Base-by-base conservation (phyloP, 2,113 vertebrate genomes). In the Mastomys coucha region DNA sequence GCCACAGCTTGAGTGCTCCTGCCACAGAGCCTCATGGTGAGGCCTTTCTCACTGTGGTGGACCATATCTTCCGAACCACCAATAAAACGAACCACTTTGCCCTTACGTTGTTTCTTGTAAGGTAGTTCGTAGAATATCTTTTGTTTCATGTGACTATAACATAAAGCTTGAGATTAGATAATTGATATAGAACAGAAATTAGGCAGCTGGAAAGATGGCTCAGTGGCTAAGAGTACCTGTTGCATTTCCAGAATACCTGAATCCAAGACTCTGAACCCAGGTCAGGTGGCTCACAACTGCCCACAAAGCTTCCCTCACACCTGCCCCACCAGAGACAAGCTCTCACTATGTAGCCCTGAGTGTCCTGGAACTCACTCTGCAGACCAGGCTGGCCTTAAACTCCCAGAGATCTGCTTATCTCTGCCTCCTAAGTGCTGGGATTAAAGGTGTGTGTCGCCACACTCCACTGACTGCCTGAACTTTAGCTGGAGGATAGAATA, bases 171-270 rank as follows among this genome's bases (percentile, higher is more conserved):
- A 58, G 51, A n/a, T 19, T 39, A 81, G 33, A 36, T 58, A n/a
- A n/a, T 63, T 73, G 84, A 72, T 45, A 63, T 45, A 84, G 78
- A 92, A 73, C 8, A 84, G n/a, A 91, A 91, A 91, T 72, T 72
- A 33, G 49, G 31, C 67, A 69, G 31, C 51, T 45, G 17, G 77
- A 80, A 36, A 36, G 77, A 80, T 51, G 45, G 31, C 77, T 80
- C 49, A 20, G 45, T 56, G 77, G 8, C 77, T 80, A 36, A 80
- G 31, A 53, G 31, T 2, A 11, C 77, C 16, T 36, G 17, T 10
- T 80, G 31, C 16, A 20, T 31, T 80, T 53, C 77, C 31, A 53
- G 31, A 53, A 4, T 17, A 36, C 33, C 49, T 11, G 28, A 33
- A 1, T 51, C 45, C 45, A 78, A 16, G 8, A 51, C 45, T 49